phyloP scores from a whole-genome alignment of 2,113 vertebrate genomes.

The Eudyptes chrysolophus region DNA sequence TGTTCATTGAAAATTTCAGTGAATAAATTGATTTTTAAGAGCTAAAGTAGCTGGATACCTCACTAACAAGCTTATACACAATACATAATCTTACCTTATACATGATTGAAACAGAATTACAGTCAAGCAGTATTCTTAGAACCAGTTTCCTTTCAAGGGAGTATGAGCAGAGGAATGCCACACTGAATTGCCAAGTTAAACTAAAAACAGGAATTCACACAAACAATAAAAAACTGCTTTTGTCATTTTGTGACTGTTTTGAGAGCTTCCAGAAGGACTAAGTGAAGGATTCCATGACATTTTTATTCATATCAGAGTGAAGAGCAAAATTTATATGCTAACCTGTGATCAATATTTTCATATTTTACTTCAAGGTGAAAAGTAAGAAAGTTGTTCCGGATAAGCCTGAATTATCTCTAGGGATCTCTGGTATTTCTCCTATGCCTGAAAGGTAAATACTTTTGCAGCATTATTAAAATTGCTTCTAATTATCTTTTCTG shows the following conservation, averaged over 20 bases:
- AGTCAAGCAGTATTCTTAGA: neutral
- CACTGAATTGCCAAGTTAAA: neutral
- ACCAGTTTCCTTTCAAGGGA: neutral
- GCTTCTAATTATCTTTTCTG: neutral
- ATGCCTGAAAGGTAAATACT: slow-evolving; percentile 73
- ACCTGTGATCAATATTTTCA: slow-evolving; percentile 31
- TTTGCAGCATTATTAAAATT: slow-evolving; percentile 2
- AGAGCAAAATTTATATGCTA: slow-evolving; percentile 44
- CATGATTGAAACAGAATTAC: neutral
- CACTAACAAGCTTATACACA: neutral
- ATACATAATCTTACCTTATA: slow-evolving; percentile 6
- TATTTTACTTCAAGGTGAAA: slow-evolving; percentile 71
- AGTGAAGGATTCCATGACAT: neutral
- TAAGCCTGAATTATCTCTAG: slow-evolving; percentile 68
- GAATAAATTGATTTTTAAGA: slow-evolving; percentile 40
- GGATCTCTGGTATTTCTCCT: slow-evolving; percentile 49
- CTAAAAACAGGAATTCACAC: neutral
- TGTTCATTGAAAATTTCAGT: slow-evolving; percentile 48
- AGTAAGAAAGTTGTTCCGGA: slow-evolving; percentile 69
- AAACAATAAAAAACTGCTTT: neutral
- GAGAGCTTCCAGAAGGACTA: neutral
- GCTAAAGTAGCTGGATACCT: neutral
- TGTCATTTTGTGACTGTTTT: neutral
- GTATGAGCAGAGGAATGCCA: neutral
- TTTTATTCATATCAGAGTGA: neutral